A percentile compares a stretch with the other conserved stretches of the same genome.
Conservation (phyloP, 2,113 vertebrate genomes). For the Larimichthys polyactis region DNA sequence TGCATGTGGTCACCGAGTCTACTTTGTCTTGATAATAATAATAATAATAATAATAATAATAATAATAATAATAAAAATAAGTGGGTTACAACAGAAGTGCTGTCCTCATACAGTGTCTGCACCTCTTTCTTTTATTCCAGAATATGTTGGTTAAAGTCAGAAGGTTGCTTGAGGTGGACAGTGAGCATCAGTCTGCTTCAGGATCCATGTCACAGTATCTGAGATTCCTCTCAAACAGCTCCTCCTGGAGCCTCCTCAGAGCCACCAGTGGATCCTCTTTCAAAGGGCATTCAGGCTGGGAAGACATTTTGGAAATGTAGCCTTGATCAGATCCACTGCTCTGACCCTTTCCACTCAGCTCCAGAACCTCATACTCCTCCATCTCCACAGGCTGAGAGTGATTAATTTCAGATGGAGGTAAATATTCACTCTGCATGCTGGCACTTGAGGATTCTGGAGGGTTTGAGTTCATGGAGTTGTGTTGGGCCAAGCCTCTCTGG, state of each 20-base stretch:
- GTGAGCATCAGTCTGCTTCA: not conserved
- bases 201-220: conserved; percentile 13
- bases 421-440: conserved; percentile 46
- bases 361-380: conserved; percentile 62
- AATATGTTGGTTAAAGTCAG: not conserved
- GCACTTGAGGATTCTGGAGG: not conserved
- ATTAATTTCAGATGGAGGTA: not conserved
- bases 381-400: conserved; percentile 51
- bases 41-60: too few relatives aligned
- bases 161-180: not conserved
- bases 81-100: too few relatives aligned
- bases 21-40: too few relatives aligned
- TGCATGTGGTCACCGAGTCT: too few relatives aligned
- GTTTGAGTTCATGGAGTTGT: conserved; percentile 61
- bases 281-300: conserved; percentile 69
- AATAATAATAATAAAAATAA: too few relatives aligned
- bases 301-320: conserved; percentile 89
- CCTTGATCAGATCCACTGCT: conserved; percentile 92
- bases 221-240: conserved; percentile 82
- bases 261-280: conserved; percentile 77
- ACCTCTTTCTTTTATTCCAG: not conserved
- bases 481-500: conserved; percentile 61
- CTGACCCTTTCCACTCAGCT: conserved; percentile 77
- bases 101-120: not conserved
- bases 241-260: conserved; percentile 86